Evolutionary conservation across 1,140 invertebrate genomes (phyloP), one percentile per base, ranked within the genome.

Genomic region (Coenobita brevimanus): DNA sequence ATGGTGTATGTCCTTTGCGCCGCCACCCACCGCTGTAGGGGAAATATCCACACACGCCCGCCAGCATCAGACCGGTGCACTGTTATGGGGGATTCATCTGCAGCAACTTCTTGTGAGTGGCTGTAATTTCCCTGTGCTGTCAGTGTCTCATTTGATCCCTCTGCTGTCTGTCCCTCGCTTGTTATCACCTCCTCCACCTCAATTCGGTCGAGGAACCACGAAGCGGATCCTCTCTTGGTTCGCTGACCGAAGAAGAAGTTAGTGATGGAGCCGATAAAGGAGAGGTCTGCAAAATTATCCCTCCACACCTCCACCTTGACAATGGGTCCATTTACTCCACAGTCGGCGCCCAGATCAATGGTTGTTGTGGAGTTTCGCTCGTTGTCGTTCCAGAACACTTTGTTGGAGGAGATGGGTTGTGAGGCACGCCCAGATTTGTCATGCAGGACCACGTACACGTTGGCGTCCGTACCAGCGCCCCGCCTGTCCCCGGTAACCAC

Each of bases 11-110:
- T 92, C 36, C 91, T 91, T 60, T 93, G 82, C 1, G 92, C 80
- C 71, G 91, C 91, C 64, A 94, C 92, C 93, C 93, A 94, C 24
- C 93, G 91, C 71, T 93, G 92, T 1, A 93, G 91, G 4, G 93
- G 93, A 88, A 94, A 94, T 24, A 92, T 91, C 84, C 84, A 87
- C 27, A 87, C 75, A n/a, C 43, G 24, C 15, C 76, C 84, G 4
- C 84, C 84, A 17, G n/a, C 36, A 3, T 21, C 30, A 4, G 75
- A 43, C 17, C 10, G 62, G 43, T 87, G 84, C 21, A 71, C 76
- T 10, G 75, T 87, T 38, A 33, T 36, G 27, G 30, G 43, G 13
- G 17, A 10, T 24, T 69, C 41, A 10, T 15, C 17, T 10, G 17
- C 1, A n/a, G 41, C 4, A 6, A 24, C 13, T 10, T 21, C 64